phyloP scores from a whole-genome alignment of 2,113 vertebrate genomes.

The Ornithorhynchus anatinus region DNA sequence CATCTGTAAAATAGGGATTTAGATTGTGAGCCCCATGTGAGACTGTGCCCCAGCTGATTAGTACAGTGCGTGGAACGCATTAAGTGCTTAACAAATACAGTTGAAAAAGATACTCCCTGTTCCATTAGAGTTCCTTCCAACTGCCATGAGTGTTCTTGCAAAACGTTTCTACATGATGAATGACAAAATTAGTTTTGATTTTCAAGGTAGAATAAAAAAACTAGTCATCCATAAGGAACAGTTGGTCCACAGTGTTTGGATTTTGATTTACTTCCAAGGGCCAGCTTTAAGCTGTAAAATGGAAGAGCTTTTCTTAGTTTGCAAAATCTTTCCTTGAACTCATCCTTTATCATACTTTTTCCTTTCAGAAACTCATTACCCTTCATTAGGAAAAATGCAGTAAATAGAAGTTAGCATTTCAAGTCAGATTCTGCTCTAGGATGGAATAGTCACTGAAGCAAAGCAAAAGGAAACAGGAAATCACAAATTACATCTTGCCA shows the following conservation, averaged over 20 bases:
- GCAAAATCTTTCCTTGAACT: conserved; percentile 56
- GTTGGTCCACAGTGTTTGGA: conserved; percentile 55
- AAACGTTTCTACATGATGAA: conserved; percentile 31
- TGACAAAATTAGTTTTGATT: conserved; percentile 55
- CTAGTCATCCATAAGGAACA: conserved; percentile 64
- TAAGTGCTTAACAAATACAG: too few relatives aligned
- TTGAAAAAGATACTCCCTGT: too few relatives aligned
- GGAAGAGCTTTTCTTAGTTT: conserved; percentile 58
- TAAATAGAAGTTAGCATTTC: conserved; percentile 64
- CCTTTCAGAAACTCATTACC: conserved; percentile 64
- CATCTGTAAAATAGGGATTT: too few relatives aligned
- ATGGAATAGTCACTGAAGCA: conserved; percentile 38
- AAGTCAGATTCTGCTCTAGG: conserved; percentile 29
- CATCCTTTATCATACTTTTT: conserved; percentile 61
- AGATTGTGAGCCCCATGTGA: too few relatives aligned
- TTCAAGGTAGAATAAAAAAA: conserved; percentile 41
- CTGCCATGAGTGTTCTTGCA: conserved; percentile 20
- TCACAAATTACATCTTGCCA: background rate
- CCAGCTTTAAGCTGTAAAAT: conserved; percentile 43
- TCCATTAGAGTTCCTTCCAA: background rate
- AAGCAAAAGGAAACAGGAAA: conserved; percentile 12
- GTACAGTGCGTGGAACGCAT: too few relatives aligned
- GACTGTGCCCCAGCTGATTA: too few relatives aligned
- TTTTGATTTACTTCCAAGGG: conserved; percentile 58
- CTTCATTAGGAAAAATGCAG: conserved; percentile 63